Evolutionary conservation across 2,888 invertebrate genomes (phyloP), one percentile per base, ranked within the genome.

Genomic region (Eupeodes luniger): DNA sequence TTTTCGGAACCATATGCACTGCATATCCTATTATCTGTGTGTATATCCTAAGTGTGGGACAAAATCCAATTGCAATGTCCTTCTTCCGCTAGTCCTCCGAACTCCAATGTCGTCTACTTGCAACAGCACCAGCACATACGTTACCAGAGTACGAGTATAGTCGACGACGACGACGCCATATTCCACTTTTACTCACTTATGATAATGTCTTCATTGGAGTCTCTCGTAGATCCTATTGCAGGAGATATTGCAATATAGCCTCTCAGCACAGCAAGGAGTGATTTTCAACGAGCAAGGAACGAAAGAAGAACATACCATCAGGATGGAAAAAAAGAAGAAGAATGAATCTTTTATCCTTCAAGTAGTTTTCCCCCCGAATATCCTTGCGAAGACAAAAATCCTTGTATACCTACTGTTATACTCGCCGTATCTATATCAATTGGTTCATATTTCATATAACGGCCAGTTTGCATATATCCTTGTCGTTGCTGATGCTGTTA

Each of bases 371-470:
- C 49, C 12, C 16, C 27, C 19, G 0, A 12, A 53, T 53, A 47
- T 84, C 55, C 40, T 84, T 77, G 81, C 59, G 79, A 78, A 78
- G 81, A 81, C 84, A 88, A 88, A 81, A 81, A 81, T 88, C 84
- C 87, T 81, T 85, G 61, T 77, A 16, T 19, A 59, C 19, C 19
- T 11, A 10, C 19, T 55, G 6, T 4, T 40, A 9, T 9, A n/a
- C 34, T 69, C 66, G 36, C n/a, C 74, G 77, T 74, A 85, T 87
- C 80, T 81, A 77, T 85, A 84, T 85, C 88, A 88, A 88, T 85
- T 75, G 88, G 88, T 85, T 88, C 88, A 88, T 88, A 88, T 88
- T 88, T 88, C 88, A 88, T 80, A 81, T 88, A 88, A 78, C 77
- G 88, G 88, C 67, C 81, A 81, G 85, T 88, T 84, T 87, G 53